These are phyloP conservation scores for Helicoverpa zea DNA, from an alignment of 1,140 invertebrate genomes.

Conservation along the genomic window DNA sequence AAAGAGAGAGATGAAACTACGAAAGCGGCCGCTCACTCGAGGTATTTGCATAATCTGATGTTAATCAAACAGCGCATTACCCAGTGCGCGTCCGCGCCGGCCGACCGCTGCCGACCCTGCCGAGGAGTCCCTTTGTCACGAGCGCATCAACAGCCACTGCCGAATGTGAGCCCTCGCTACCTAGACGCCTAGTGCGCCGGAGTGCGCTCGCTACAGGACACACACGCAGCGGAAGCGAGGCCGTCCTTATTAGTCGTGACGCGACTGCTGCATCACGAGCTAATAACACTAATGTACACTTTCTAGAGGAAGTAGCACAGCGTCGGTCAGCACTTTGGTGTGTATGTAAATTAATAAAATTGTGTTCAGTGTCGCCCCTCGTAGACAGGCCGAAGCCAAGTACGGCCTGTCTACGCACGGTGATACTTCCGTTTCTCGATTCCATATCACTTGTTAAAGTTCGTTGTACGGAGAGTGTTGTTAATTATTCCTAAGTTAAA, in stretches of 20 bases:
- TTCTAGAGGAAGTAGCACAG: conserved; percentile 52
- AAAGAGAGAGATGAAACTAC: conserved; percentile 80
- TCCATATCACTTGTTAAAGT: conserved; percentile 13
- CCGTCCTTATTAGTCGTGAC: conserved; percentile 56
- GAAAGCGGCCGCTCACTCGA: conserved; percentile 80
- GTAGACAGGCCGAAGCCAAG: conserved; percentile 36
- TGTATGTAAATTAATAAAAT: conserved; percentile 50
- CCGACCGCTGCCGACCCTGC: conserved; percentile 17
- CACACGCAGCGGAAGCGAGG: conserved; percentile 58
- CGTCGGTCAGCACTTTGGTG: conserved; percentile 34
- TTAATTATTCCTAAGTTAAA: background rate
- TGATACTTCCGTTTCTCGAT: conserved; percentile 34
- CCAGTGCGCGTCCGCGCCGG: conserved; percentile 54
- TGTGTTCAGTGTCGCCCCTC: conserved; percentile 6
- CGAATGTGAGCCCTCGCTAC: background rate
- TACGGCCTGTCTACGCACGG: conserved; percentile 17
- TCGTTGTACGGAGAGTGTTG: background rate
- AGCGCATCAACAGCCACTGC: conserved; percentile 33
- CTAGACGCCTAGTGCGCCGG: background rate
- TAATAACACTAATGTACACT: conserved; percentile 49
- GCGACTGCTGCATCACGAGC: conserved; percentile 31
- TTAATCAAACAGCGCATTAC: conserved; percentile 77
- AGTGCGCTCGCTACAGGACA: conserved; percentile 37
- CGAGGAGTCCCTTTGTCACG: conserved; percentile 36
- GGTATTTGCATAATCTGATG: conserved; percentile 86